Percentiles rank a stretch among this genome's conserved stretches.
Conservation (phyloP, 1,140 invertebrate genomes). For the Papilio glaucus region DNA sequence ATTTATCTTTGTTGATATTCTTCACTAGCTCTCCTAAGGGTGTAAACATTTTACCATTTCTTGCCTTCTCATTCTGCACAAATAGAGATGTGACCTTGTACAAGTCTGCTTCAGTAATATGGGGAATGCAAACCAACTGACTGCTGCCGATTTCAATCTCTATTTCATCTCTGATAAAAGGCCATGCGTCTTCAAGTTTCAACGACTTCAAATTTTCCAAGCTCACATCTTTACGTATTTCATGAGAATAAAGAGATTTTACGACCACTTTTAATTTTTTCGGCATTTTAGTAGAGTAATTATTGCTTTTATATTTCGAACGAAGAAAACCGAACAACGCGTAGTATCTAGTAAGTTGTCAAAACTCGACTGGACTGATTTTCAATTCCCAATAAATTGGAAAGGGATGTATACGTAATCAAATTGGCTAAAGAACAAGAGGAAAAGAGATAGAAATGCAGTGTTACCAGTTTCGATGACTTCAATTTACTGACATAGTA, state of each 20-base stretch:
- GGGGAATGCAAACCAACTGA: conserved; percentile 79
- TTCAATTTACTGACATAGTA: background rate
- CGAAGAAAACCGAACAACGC: conserved; percentile 32
- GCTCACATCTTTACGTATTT: conserved; percentile 81
- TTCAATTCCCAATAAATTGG: conserved; percentile 4
- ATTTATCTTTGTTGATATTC: conserved; percentile 73
- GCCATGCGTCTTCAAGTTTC: conserved; percentile 81
- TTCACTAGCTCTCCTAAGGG: conserved; percentile 75
- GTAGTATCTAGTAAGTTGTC: conserved; percentile 39
- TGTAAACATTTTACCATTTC: conserved; percentile 77
- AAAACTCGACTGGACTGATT: conserved; percentile 53
- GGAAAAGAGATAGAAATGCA: conserved; percentile 39
- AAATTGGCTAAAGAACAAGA: conserved; percentile 39
- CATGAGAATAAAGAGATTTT: conserved; percentile 79
- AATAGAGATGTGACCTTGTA: conserved; percentile 79
- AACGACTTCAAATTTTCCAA: conserved; percentile 75
- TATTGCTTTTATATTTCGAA: conserved; percentile 8
- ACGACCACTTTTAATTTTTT: conserved; percentile 81
- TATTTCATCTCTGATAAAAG: conserved; percentile 82
- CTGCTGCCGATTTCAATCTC: conserved; percentile 80
- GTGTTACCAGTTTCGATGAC: background rate
- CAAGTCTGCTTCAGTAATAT: conserved; percentile 79
- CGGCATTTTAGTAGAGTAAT: conserved; percentile 67
- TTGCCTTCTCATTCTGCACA: conserved; percentile 74
- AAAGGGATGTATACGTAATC: conserved; percentile 39